Percentiles rank a stretch among this genome's conserved stretches.
Conservation (phyloP, 2,113 vertebrate genomes). For the Oreochromis niloticus region DNA sequence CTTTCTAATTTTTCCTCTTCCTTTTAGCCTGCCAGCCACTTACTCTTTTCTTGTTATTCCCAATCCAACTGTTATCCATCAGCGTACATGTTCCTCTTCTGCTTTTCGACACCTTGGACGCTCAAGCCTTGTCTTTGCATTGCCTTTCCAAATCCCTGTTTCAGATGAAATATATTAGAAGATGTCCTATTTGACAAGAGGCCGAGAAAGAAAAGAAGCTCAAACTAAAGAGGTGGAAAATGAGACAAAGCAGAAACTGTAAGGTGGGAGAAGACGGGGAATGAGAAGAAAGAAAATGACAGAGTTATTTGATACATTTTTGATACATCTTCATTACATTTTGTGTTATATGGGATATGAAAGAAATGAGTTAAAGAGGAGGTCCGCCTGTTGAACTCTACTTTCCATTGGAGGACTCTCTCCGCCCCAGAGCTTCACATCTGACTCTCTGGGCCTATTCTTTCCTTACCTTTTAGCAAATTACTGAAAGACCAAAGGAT, state of each 20-base stretch:
- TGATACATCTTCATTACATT: neutral
- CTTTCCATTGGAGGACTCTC: neutral
- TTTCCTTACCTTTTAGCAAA: neutral
- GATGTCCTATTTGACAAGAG: neutral
- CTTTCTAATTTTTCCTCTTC: neutral
- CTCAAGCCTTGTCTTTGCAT: neutral
- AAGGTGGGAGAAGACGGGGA: neutral
- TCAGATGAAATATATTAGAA: neutral
- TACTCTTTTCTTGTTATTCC: neutral
- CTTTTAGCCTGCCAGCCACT: neutral
- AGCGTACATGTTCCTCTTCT: neutral
- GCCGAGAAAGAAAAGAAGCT: neutral
- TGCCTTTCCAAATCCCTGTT: neutral
- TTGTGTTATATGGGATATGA: neutral
- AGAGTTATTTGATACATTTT: neutral
- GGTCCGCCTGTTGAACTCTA: neutral
- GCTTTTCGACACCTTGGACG: neutral
- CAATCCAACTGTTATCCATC: neutral
- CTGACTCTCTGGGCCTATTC: neutral
- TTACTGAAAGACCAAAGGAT: neutral
- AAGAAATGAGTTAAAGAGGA: neutral
- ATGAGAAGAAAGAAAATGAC: neutral
- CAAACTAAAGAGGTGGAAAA: neutral
- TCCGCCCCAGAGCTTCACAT: neutral
- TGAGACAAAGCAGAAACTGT: neutral